Percentiles rank a stretch among this genome's conserved stretches.
phyloP scores from a whole-genome alignment of 2,797 vertebrate genomes.

The Manis crassicaudata region DNA sequence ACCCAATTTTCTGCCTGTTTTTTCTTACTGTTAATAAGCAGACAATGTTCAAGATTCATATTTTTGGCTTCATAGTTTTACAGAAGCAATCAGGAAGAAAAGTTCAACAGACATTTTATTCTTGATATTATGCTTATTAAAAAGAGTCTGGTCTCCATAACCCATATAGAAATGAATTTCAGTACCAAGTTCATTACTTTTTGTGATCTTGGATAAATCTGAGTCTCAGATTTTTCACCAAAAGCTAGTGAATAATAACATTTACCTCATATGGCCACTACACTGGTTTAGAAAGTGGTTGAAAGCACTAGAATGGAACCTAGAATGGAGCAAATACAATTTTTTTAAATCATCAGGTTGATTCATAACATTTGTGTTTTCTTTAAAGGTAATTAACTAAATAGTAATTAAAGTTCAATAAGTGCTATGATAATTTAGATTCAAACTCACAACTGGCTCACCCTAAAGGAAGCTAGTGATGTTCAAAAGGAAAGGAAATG shows the following conservation, averaged over 20 bases:
- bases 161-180: not conserved
- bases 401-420: not conserved
- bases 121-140: not conserved
- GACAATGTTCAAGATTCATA: not conserved
- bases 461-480: not conserved
- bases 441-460: not conserved
- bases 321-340: not conserved
- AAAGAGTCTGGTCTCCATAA: not conserved
- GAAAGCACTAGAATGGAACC: not conserved
- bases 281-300: not conserved
- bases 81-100: constrained; percentile 35
- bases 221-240: not conserved
- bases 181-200: not conserved
- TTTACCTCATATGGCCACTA: not conserved
- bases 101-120: constrained; percentile 27
- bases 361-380: not conserved
- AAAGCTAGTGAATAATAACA: not conserved
- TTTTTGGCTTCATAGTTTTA: not conserved
- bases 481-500: not conserved
- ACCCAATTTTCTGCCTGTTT: not conserved
- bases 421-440: not conserved
- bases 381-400: not conserved
- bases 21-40: not conserved
- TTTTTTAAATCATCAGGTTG: not conserved
- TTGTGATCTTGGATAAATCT: not conserved